Base-by-base conservation (phyloP, 2,797 vertebrate genomes). In the Jordanella pulchra region DNA sequence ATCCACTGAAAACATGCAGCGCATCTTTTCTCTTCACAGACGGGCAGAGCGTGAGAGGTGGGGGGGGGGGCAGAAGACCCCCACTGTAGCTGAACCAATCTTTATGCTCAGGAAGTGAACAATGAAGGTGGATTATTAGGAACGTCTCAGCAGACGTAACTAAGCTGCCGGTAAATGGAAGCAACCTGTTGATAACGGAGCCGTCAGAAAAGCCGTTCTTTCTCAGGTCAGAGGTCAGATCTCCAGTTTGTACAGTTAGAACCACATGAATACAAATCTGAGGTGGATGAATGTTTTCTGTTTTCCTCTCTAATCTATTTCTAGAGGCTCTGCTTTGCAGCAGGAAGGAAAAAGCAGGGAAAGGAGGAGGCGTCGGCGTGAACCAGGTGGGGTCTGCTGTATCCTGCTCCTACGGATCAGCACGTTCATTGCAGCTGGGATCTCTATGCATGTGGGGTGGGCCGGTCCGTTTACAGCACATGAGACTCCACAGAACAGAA, bases 391-490 rank as follows among this genome's bases (percentile, higher is more conserved):
- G 80, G 81, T 65, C 4, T 3, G 75, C 82, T 82, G 86, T 84
- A 84, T 89, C 88, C 87, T 85, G 80, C 85, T 78, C 87, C 83
- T 77, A 80, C 23, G 17, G 17, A n/a, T n/a, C 45, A 75, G 71
- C 56, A 72, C 55, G 30, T 78, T 42, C 7, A 25, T 44, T 65
- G 30, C 18, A 25, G 58, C 23, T 65, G 60, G 11, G 32, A 53
- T 28, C 61, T 35, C 67, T 9, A n/a, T n/a, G n/a, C n/a, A n/a
- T n/a, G n/a, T n/a, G n/a, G 35, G 35, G 35, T 39, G 35, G 35
- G 35, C 35, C 35, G 35, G 5, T 39, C 35, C 5, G 5, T 39
- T 4, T 39, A 7, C 35, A 39, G 35, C 6, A 7, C 35, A 39
- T n/a, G n/a, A n/a, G n/a, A n/a, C n/a, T n/a, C n/a, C n/a, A n/a